phyloP scores from a whole-genome alignment of 2,888 invertebrate species.

The Rambutsinella grinnellia region DNA sequence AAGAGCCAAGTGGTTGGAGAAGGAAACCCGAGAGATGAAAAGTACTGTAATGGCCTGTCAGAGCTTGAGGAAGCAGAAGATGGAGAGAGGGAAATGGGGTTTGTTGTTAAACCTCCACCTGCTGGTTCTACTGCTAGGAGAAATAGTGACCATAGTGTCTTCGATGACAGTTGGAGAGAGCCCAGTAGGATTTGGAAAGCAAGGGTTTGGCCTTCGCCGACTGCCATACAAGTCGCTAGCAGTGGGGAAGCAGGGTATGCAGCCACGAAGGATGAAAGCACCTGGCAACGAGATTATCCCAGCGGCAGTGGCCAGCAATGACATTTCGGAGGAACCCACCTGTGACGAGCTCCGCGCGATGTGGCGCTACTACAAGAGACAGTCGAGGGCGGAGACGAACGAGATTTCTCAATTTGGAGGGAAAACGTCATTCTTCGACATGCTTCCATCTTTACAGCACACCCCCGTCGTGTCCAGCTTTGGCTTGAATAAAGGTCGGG shows the following conservation, averaged over 20 bases:
- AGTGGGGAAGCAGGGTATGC: conserved; percentile 25
- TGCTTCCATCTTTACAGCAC: conserved; percentile 70
- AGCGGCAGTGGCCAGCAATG: conserved; percentile 56
- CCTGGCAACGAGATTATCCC: conserved; percentile 60
- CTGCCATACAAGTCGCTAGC: conserved; percentile 43
- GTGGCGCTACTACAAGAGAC: conserved; percentile 92
- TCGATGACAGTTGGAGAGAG: conserved; percentile 25
- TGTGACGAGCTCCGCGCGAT: conserved; percentile 90
- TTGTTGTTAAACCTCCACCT: conserved; percentile 21
- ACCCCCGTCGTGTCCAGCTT: conserved; percentile 66
- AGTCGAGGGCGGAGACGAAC: conserved; percentile 89
- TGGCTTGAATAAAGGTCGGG: conserved; percentile 68
- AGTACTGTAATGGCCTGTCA: conserved; percentile 44
- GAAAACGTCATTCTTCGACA: conserved; percentile 77
- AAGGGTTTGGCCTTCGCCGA: conserved; percentile 40
- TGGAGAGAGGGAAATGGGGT: conserved; percentile 29
- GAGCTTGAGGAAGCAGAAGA: conserved; percentile 4
- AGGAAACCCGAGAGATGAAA: background rate
- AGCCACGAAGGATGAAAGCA: conserved; percentile 53
- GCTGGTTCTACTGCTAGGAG: conserved; percentile 22
- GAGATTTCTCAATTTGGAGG: conserved; percentile 85
- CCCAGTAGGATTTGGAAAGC: conserved; percentile 15
- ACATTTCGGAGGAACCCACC: conserved; percentile 79
- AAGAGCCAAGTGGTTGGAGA: conserved; percentile 5
- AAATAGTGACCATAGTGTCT: conserved; percentile 6